Percentiles rank a stretch among this genome's conserved stretches.
Evolutionary conservation across 2,888 invertebrate genomes (phyloP).

Genomic region (Macrosiphum euphorbiae): DNA sequence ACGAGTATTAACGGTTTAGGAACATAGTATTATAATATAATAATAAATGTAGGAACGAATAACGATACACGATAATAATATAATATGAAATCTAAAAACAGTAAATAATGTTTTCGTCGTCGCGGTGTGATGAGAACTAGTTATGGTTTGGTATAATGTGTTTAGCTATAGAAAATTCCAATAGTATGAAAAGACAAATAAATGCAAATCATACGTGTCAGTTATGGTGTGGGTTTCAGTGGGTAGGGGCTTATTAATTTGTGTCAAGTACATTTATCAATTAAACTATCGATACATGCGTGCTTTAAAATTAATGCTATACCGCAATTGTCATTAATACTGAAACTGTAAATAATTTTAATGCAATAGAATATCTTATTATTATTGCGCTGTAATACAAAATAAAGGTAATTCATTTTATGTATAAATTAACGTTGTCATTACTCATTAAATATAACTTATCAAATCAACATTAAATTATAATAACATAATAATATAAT

Average conservation of each 20-base stretch:
- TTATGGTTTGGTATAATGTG: not conserved
- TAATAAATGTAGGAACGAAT: not conserved
- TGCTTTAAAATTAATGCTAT: not conserved
- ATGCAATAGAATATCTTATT: not conserved
- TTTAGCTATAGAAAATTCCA: not conserved
- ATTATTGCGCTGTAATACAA: not conserved
- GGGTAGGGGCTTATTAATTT: conserved; percentile 29
- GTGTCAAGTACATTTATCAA: conserved; percentile 58
- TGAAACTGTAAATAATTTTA: conserved; percentile 8
- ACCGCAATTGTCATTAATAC: not conserved
- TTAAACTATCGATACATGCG: not conserved
- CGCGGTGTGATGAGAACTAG: conserved; percentile 15
- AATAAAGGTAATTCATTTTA: not conserved
- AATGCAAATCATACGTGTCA: conserved; percentile 27
- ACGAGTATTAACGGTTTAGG: not conserved
- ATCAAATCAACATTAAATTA: not conserved
- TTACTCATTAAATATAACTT: not conserved
- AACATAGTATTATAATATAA: not conserved
- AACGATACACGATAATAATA: not conserved
- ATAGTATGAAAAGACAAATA: not conserved
- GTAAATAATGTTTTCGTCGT: not conserved
- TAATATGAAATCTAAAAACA: not conserved
- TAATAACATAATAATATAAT: not conserved
- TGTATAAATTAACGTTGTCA: not conserved
- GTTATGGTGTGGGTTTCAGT: conserved; percentile 43